Evolutionary conservation across 2,888 invertebrate species (phyloP).

Genomic region (Hermodice carunculata): DNA sequence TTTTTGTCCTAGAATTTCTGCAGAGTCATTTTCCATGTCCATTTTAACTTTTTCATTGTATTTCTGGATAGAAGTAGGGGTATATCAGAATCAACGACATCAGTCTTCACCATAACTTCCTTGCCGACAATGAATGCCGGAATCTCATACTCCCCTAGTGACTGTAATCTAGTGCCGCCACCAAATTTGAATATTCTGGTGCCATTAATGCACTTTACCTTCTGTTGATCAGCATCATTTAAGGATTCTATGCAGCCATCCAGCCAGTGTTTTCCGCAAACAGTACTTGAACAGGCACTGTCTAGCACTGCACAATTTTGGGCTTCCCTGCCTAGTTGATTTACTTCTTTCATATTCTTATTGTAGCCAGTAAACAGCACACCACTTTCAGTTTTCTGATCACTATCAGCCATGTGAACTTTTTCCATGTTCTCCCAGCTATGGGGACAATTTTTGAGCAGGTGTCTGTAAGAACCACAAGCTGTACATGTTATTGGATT

Average conservation of each 20-base stretch:
- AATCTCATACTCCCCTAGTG: background rate
- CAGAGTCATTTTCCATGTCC: conserved; percentile 6
- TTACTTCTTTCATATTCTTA: background rate
- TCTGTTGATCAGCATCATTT: background rate
- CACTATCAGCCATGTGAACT: conserved; percentile 22
- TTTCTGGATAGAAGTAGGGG: background rate
- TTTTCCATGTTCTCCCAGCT: conserved; percentile 32
- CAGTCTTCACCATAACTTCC: background rate
- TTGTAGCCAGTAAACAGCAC: conserved; percentile 6
- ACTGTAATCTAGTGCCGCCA: background rate
- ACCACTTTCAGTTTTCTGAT: conserved; percentile 13
- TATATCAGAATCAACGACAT: background rate
- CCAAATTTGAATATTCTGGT: conserved; percentile 3
- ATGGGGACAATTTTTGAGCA: conserved; percentile 33
- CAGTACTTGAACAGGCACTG: conserved; percentile 26
- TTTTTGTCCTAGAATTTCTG: background rate
- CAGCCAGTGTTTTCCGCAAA: conserved; percentile 17
- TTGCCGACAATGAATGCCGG: conserved; percentile 1
- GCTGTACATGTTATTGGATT: conserved; percentile 24
- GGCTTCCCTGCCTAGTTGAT: conserved; percentile 11
- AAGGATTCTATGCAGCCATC: conserved; percentile 13
- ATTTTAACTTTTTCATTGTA: conserved; percentile 3
- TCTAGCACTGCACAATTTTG: conserved; percentile 20
- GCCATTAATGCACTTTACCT: background rate
- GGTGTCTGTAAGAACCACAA: conserved; percentile 34